phyloP scores from a whole-genome alignment of 2,888 invertebrate species.

The Ophioninae sp. region DNA sequence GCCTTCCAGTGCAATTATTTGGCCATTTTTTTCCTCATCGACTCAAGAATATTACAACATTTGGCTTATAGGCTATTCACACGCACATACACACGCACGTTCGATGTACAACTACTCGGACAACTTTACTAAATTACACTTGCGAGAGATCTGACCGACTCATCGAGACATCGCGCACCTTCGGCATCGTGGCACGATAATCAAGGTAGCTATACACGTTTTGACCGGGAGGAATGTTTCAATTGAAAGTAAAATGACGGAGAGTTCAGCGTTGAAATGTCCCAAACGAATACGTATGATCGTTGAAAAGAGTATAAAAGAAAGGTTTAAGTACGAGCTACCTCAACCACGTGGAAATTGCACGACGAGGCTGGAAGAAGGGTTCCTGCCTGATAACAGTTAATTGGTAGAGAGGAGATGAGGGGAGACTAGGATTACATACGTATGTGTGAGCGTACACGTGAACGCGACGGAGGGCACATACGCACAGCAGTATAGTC shows the following conservation, averaged over 20 bases:
- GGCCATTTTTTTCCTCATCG: slow-evolving; percentile 26
- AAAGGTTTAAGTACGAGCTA: slow-evolving; percentile 2
- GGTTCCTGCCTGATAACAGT: slow-evolving; percentile 26
- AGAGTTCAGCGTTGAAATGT: background rate
- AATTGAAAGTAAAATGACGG: background rate
- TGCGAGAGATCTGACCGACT: slow-evolving; percentile 47
- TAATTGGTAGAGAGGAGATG: slow-evolving; percentile 40
- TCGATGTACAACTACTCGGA: slow-evolving; percentile 42
- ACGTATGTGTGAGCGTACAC: slow-evolving; percentile 47
- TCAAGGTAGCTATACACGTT: slow-evolving; percentile 18
- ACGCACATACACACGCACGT: slow-evolving; percentile 30
- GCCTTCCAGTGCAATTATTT: slow-evolving; percentile 24
- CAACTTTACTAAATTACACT: slow-evolving; percentile 53
- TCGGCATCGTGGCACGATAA: slow-evolving; percentile 17
- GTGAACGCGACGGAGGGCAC: background rate
- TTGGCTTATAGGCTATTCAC: slow-evolving; percentile 32
- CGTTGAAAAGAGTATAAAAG: no score
- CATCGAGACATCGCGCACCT: slow-evolving; percentile 1
- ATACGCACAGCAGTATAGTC: slow-evolving; percentile 56
- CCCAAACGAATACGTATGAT: background rate
- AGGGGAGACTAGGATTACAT: slow-evolving; percentile 54
- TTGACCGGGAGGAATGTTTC: background rate
- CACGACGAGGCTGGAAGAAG: slow-evolving; percentile 46
- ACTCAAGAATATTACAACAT: slow-evolving; percentile 49
- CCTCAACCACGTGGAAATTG: slow-evolving; percentile 34